These are phyloP conservation scores for Bothrops jararaca DNA, from an alignment of 2,113 vertebrate species.

Conservation along the genomic window DNA sequence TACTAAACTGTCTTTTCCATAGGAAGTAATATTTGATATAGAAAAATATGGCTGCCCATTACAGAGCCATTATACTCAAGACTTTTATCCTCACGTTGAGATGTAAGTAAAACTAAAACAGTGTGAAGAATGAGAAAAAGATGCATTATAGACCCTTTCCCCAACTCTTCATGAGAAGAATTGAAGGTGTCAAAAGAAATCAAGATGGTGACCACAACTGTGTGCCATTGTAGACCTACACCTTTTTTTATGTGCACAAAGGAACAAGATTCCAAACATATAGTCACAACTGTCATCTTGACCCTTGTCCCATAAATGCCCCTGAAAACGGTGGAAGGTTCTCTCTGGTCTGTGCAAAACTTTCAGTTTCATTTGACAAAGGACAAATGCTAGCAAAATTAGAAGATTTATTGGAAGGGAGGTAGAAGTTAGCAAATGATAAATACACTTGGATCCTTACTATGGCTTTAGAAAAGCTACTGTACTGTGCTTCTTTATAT, in stretches of 20 bases:
- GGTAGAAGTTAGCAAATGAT: neutral
- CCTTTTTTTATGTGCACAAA: neutral
- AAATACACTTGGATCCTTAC: neutral
- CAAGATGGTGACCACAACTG: neutral
- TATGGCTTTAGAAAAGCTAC: neutral
- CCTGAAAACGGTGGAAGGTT: neutral
- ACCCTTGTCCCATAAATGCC: neutral
- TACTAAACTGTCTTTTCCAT: slow-evolving; percentile 32
- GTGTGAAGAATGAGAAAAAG: neutral
- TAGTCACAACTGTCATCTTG: neutral
- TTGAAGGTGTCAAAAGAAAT: neutral
- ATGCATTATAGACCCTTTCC: neutral
- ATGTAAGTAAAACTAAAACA: slow-evolving; percentile 45
- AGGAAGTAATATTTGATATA: slow-evolving; percentile 48
- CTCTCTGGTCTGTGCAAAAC: neutral
- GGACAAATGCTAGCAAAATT: neutral
- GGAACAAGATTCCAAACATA: neutral
- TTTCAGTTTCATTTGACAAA: neutral
- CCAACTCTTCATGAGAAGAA: neutral
- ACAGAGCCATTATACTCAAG: slow-evolving; percentile 17
- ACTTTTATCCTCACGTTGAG: slow-evolving; percentile 47
- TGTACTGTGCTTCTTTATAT: neutral
- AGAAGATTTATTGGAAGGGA: neutral
- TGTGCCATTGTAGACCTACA: neutral
- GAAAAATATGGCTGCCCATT: slow-evolving; percentile 51